phyloP scores from a whole-genome alignment of 35 echinoderm and acorn worm genomes.

The Antedon bifida region DNA sequence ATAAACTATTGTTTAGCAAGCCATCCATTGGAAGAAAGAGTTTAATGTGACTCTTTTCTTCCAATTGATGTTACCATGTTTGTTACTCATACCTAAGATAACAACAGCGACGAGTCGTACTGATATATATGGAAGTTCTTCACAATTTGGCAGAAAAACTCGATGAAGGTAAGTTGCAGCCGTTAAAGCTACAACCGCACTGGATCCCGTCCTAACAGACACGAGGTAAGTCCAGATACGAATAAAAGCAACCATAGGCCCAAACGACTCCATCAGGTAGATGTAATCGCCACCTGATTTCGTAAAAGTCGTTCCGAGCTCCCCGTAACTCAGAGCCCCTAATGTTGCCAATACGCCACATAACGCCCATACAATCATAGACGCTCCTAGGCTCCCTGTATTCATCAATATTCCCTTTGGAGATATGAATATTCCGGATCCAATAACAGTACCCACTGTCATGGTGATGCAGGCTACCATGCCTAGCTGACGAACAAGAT shows the following conservation, averaged over 20 bases:
- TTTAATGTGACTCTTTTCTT: too few relatives aligned
- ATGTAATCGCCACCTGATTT: conserved; percentile 84
- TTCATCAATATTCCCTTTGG: conserved; percentile 67
- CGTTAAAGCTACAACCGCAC: conserved; percentile 50
- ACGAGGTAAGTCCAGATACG: conserved; percentile 61
- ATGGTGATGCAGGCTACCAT: conserved; percentile 49
- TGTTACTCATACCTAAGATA: background rate
- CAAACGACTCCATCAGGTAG: conserved; percentile 47
- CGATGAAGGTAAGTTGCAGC: conserved; percentile 46
- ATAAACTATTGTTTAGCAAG: too few relatives aligned
- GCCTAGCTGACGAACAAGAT: conserved; percentile 14
- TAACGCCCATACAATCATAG: conserved; percentile 55
- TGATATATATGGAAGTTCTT: conserved; percentile 2
- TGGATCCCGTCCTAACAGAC: conserved; percentile 33
- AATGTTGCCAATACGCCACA: conserved; percentile 57
- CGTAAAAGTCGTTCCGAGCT: conserved; percentile 49
- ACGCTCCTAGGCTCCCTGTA: conserved; percentile 41
- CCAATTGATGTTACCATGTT: too few relatives aligned
- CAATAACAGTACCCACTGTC: conserved; percentile 48
- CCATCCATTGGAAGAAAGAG: too few relatives aligned
- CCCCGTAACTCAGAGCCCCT: conserved; percentile 72
- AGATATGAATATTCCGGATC: conserved; percentile 84
- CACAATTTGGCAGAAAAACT: conserved; percentile 24
- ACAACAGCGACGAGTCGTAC: background rate
- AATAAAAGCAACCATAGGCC: conserved; percentile 53